Conservation (phyloP, 2,113 vertebrate species). For the Leptobrachium leishanense region DNA sequence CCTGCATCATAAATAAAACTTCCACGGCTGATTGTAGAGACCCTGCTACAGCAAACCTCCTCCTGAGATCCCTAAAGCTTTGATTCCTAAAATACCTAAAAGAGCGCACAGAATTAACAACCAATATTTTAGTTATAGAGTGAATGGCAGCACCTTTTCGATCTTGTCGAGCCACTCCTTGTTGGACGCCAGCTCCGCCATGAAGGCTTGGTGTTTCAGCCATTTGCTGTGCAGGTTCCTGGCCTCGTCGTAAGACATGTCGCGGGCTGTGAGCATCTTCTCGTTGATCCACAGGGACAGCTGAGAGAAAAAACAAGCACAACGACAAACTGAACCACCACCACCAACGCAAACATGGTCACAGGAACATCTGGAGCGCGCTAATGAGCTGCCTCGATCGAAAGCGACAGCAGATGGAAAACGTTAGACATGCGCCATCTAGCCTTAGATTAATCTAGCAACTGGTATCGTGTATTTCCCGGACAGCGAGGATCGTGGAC, state of each 20-base stretch:
- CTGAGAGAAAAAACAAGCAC: constrained; percentile 59
- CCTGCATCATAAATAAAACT: too few species aligned
- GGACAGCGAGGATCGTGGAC: background rate
- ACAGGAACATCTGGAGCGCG: constrained; percentile 17
- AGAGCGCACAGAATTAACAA: too few species aligned
- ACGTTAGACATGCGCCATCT: background rate
- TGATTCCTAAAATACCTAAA: too few species aligned
- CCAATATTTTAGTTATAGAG: too few species aligned
- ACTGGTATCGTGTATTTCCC: background rate
- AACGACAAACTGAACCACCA: background rate
- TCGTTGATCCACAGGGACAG: constrained; percentile 96
- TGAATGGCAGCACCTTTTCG: constrained; percentile 74
- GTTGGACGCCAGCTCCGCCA: constrained; percentile 95
- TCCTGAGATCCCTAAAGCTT: too few species aligned
- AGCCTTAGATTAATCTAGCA: background rate
- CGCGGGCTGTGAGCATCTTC: constrained; percentile 98
- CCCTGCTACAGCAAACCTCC: too few species aligned
- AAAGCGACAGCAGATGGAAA: constrained; percentile 11
- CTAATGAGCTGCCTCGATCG: background rate
- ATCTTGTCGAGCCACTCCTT: constrained; percentile 99
- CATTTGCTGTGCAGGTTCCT: constrained; percentile 96
- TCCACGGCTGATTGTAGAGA: too few species aligned
- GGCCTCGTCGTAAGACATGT: constrained; percentile 98
- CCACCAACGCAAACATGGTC: background rate
- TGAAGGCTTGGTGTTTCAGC: constrained; percentile 94